phyloP scores from a whole-genome alignment of 2,113 vertebrate genomes.

The Vimba vimba region DNA sequence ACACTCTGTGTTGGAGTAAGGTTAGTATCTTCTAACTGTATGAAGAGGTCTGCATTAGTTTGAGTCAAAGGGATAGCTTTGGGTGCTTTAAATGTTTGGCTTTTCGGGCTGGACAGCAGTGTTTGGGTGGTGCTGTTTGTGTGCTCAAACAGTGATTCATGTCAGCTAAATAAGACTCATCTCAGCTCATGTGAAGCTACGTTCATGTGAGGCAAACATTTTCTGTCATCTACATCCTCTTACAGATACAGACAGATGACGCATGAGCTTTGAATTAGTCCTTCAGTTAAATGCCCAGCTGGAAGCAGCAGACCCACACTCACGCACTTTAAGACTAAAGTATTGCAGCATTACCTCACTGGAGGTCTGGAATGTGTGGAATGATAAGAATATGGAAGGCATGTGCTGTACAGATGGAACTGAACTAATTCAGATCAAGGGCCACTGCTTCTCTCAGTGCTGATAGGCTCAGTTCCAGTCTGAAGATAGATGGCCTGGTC shows the following conservation, averaged over 20 bases:
- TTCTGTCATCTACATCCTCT: neutral
- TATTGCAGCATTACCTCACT: conserved; percentile 41
- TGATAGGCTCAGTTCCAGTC: neutral
- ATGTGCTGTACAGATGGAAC: conserved; percentile 21
- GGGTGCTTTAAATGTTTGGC: neutral
- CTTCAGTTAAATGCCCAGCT: conserved; percentile 34
- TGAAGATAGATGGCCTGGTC: neutral
- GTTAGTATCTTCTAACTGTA: neutral
- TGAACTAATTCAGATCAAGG: conserved; percentile 20
- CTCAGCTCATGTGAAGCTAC: neutral
- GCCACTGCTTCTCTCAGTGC: neutral
- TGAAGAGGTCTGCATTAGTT: neutral
- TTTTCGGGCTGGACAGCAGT: neutral
- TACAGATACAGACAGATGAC: neutral
- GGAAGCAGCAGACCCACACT: conserved; percentile 16
- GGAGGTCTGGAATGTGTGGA: conserved; percentile 38
- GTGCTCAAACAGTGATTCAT: conserved; percentile 21
- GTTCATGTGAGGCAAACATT: neutral
- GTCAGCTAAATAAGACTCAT: neutral
- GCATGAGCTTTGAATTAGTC: conserved; percentile 29
- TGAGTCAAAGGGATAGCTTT: neutral
- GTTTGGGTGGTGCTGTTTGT: conserved; percentile 28
- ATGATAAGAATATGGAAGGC: conserved; percentile 30
- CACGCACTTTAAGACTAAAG: neutral
- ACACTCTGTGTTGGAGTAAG: neutral